A percentile compares a stretch with the other conserved stretches of the same genome.
phyloP scores from a whole-genome alignment of 2,888 invertebrate genomes.

The Teleiodes luculella region DNA sequence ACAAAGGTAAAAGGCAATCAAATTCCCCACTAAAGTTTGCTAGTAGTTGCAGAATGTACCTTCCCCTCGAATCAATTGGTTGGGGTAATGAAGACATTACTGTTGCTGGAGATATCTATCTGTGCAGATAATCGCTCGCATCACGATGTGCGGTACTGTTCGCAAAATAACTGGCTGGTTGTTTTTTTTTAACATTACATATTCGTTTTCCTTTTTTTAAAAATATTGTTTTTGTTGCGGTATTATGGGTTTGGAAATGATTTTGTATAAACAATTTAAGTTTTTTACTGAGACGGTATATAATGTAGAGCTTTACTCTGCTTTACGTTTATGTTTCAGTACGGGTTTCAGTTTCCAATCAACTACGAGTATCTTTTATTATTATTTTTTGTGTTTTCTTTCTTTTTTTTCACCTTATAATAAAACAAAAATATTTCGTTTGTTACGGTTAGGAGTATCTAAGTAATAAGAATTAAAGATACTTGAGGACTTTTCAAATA shows the following conservation, averaged over 20 bases:
- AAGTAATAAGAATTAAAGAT: too few species aligned
- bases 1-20: neutral
- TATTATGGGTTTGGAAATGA: neutral
- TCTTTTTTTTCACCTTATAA: too few species aligned
- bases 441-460: too few species aligned
- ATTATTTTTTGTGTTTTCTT: too few species aligned
- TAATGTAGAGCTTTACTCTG: too few species aligned
- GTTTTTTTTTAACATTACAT: constrained; percentile 21
- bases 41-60: neutral
- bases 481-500: neutral
- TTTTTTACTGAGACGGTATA: too few species aligned
- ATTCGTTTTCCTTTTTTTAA: constrained; percentile 7
- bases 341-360: too few species aligned
- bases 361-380: too few species aligned
- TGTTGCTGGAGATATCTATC: constrained; percentile 48
- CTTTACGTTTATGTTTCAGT: too few species aligned
- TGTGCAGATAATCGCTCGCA: constrained; percentile 48
- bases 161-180: constrained; percentile 33
- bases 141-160: constrained; percentile 45
- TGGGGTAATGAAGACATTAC: constrained; percentile 69
- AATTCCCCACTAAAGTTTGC: neutral
- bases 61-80: constrained; percentile 56
- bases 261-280: neutral
- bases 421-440: too few species aligned
- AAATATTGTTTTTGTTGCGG: neutral